A percentile compares a stretch with the other conserved stretches of the same genome.
Conservation (phyloP, 2,797 vertebrate species). For the Philypnodon macrostomus region DNA sequence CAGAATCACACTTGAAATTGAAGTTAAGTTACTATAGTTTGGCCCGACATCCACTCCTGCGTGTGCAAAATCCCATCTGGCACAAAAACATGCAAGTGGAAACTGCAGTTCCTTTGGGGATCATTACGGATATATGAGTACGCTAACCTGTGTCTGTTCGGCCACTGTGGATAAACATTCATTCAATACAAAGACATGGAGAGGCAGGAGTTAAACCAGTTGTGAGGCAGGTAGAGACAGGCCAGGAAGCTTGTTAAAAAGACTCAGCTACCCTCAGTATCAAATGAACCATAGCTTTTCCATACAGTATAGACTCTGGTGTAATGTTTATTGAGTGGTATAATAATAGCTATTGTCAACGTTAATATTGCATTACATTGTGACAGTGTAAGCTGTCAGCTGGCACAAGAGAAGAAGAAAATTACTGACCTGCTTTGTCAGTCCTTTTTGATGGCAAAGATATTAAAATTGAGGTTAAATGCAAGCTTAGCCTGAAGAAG, state of each 20-base stretch:
- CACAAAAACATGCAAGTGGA: constrained; percentile 1
- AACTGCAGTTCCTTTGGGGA: constrained; percentile 1
- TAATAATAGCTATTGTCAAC: neutral
- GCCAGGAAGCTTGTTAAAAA: constrained; percentile 29
- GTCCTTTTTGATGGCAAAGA: constrained; percentile 44
- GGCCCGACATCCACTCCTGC: neutral
- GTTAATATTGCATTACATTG: constrained; percentile 24
- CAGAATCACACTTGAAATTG: constrained; percentile 9
- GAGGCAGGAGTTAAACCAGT: constrained; percentile 47
- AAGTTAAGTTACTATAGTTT: constrained; percentile 1
- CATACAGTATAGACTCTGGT: neutral
- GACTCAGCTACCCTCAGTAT: constrained; percentile 34
- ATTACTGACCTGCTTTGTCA: constrained; percentile 42
- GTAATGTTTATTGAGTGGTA: neutral
- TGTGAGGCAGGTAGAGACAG: constrained; percentile 51
- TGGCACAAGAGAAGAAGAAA: constrained; percentile 54
- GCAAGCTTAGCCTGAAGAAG: constrained; percentile 15
- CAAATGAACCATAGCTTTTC: constrained; percentile 14
- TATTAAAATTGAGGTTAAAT: constrained; percentile 26
- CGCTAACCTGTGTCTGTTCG: neutral
- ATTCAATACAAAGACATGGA: constrained; percentile 10
- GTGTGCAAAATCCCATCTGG: neutral
- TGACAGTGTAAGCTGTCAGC: constrained; percentile 37
- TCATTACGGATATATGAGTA: constrained; percentile 2
- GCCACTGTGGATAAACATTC: constrained; percentile 15